Percentiles rank a stretch among this genome's conserved stretches.
phyloP scores from a whole-genome alignment of 1,140 invertebrate species.

The Andricus grossulariae region DNA sequence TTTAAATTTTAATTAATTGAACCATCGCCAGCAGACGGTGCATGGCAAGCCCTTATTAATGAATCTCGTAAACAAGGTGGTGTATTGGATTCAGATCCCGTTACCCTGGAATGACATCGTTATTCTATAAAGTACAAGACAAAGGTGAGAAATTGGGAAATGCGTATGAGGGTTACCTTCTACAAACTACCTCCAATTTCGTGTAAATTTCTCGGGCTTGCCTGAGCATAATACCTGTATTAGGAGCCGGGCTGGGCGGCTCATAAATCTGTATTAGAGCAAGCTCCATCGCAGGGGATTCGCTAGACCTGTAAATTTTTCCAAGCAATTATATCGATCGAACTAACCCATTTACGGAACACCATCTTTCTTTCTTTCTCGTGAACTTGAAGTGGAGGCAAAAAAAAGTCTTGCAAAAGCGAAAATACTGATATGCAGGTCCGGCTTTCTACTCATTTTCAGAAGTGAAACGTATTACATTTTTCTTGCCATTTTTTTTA shows the following conservation, averaged over 20 bases:
- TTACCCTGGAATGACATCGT: too few species aligned
- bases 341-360: background rate
- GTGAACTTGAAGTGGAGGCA: background rate
- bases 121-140: background rate
- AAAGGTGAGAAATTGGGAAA: background rate
- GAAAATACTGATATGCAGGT: background rate
- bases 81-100: too few species aligned
- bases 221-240: constrained; percentile 66
- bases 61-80: too few species aligned
- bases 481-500: too few species aligned
- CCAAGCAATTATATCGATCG: constrained; percentile 29
- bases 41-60: too few species aligned
- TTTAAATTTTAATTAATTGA: too few species aligned
- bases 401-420: constrained; percentile 12
- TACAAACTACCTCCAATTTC: constrained; percentile 68
- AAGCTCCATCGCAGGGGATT: constrained; percentile 41
- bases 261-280: constrained; percentile 65
- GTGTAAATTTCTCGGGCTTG: constrained; percentile 63
- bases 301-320: constrained; percentile 25
- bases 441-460: too few species aligned
- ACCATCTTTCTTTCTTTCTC: constrained; percentile 8
- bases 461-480: too few species aligned
- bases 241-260: constrained; percentile 54
- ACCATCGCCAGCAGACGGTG: too few species aligned
- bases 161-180: constrained; percentile 40